Evolutionary conservation across 1,140 invertebrate genomes (phyloP).

Genomic region (Holcopasites calliopsidis): DNA sequence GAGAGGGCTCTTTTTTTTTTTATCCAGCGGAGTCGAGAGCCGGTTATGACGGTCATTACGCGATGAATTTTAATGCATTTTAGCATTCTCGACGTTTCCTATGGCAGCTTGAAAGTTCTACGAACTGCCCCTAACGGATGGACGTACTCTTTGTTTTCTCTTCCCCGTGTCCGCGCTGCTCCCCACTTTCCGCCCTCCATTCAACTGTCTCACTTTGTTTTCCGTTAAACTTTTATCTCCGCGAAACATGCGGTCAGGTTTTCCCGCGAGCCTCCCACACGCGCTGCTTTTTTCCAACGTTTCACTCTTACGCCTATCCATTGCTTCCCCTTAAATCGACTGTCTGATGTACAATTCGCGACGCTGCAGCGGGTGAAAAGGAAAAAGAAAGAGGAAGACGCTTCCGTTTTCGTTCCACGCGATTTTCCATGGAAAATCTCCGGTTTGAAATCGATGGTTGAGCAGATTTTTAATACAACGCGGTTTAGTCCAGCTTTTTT

Average conservation of each 20-base stretch:
- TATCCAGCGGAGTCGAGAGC: slow-evolving; percentile 13
- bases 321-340: slow-evolving; percentile 36
- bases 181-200: neutral
- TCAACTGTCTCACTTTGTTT: slow-evolving; percentile 40
- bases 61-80: slow-evolving; percentile 45
- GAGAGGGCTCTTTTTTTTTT: too few relatives aligned
- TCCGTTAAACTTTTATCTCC: slow-evolving; percentile 48
- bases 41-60: slow-evolving; percentile 36
- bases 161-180: neutral
- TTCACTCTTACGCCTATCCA: slow-evolving; percentile 16
- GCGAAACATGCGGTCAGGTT: slow-evolving; percentile 44
- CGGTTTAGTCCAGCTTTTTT: too few relatives aligned
- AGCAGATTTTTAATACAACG: too few relatives aligned
- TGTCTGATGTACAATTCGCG: slow-evolving; percentile 20
- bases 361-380: neutral
- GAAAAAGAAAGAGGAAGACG: neutral
- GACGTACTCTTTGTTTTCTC: slow-evolving; percentile 6
- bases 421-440: neutral
- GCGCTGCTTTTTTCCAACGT: too few relatives aligned
- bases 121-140: slow-evolving; percentile 21
- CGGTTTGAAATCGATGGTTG: too few relatives aligned
- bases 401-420: neutral
- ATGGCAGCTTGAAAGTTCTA: slow-evolving; percentile 15
- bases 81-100: slow-evolving; percentile 28
- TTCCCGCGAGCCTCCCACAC: neutral